phyloP scores from a whole-genome alignment of 2,888 invertebrate species.

The Cloeon dipterum region DNA sequence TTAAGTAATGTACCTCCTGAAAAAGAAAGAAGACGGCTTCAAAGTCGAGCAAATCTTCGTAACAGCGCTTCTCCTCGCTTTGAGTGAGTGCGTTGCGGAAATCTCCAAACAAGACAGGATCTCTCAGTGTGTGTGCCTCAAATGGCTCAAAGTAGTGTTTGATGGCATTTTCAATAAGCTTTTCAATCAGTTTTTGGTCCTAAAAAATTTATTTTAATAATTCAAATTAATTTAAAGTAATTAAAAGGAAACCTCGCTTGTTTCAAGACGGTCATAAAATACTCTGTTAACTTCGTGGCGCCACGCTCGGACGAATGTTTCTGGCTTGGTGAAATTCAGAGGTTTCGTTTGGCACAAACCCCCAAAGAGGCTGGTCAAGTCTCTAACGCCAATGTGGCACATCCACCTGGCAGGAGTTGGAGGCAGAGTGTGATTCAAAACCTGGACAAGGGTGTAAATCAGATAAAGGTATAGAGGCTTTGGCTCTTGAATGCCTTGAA shows the following conservation, averaged over 20 bases:
- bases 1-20: conserved; percentile 39
- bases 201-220: conserved; percentile 13
- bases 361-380: conserved; percentile 62
- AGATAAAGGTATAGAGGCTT: too few species aligned
- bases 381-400: conserved; percentile 82
- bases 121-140: conserved; percentile 44
- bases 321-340: conserved; percentile 36
- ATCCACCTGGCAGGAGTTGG: conserved; percentile 87
- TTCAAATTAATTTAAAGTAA: conserved; percentile 1
- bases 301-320: conserved; percentile 66
- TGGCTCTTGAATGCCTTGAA: too few species aligned
- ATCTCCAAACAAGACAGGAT: conserved; percentile 74
- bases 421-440: conserved; percentile 50
- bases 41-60: conserved; percentile 77
- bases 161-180: conserved; percentile 33
- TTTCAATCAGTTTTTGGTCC: too few species aligned
- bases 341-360: conserved; percentile 60
- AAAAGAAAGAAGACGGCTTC: conserved; percentile 72
- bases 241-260: conserved; percentile 23
- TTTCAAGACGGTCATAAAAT: conserved; percentile 68
- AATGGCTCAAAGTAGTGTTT: conserved; percentile 12
- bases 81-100: conserved; percentile 62
- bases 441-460: conserved; percentile 21
- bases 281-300: conserved; percentile 73
- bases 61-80: conserved; percentile 50